Evolutionary conservation across 2,797 vertebrate species (phyloP).

Genomic region (Decapterus maruadsi): DNA sequence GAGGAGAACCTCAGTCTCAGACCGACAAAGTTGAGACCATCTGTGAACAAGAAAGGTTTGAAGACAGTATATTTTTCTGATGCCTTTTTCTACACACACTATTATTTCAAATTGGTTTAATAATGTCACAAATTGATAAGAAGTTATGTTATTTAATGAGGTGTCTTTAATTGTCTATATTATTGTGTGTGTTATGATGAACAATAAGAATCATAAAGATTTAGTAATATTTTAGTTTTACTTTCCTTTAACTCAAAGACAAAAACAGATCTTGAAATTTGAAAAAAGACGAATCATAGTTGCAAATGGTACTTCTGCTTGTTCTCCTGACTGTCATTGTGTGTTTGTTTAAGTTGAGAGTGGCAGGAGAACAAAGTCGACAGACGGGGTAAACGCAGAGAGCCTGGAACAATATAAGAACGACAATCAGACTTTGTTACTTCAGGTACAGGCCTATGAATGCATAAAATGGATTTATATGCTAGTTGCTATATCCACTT

Average conservation of each 20-base stretch:
- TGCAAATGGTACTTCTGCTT: background rate
- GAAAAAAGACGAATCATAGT: background rate
- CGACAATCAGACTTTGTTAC: slow-evolving; percentile 87
- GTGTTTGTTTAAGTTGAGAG: slow-evolving; percentile 65
- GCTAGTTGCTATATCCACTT: background rate
- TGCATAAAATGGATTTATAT: background rate
- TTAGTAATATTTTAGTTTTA: background rate
- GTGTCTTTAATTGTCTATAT: background rate
- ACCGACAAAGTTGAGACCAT: slow-evolving; percentile 78
- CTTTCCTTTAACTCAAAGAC: background rate
- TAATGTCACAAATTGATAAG: background rate
- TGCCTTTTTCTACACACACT: background rate
- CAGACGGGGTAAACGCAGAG: slow-evolving; percentile 63
- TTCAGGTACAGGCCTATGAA: slow-evolving; percentile 86
- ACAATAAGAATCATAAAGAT: background rate
- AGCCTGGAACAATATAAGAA: slow-evolving; percentile 83
- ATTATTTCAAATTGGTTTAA: background rate
- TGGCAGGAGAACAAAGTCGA: slow-evolving; percentile 74
- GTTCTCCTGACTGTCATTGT: background rate
- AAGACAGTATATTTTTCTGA: slow-evolving; percentile 4
- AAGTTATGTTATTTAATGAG: background rate
- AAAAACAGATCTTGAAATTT: background rate
- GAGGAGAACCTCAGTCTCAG: slow-evolving; percentile 80
- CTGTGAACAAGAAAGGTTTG: slow-evolving; percentile 77
- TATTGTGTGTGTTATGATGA: background rate